Percentiles rank a stretch among this genome's conserved stretches.
These are phyloP conservation scores for Cladopsammia gracilis DNA, from an alignment of 64 coral and sea anemone species.

Conservation along the genomic window DNA sequence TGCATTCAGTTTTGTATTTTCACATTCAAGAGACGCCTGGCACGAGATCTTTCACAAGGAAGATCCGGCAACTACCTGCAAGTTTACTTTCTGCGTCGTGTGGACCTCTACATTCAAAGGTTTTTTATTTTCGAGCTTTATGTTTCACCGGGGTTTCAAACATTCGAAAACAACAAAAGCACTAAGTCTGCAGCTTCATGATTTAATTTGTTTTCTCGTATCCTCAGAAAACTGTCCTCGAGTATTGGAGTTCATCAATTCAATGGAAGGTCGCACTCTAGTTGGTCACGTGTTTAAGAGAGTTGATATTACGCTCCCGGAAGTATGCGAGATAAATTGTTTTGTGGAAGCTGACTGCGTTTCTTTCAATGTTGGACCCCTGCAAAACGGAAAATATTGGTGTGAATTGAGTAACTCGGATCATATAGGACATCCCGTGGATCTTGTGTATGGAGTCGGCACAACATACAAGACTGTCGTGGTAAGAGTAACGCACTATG, in stretches of 20 bases:
- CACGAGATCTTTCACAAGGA: too few relatives aligned
- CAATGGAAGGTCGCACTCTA: background rate
- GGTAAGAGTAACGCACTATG: background rate
- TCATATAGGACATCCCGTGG: background rate
- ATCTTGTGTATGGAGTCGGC: slow-evolving; percentile 5
- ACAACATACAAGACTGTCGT: background rate
- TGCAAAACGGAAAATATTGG: background rate
- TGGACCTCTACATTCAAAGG: too few relatives aligned
- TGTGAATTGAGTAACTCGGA: slow-evolving; percentile 59
- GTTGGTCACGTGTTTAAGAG: background rate
- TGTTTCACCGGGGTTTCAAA: too few relatives aligned
- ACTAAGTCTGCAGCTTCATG: too few relatives aligned
- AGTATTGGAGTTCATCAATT: background rate
- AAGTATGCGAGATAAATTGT: slow-evolving; percentile 15
- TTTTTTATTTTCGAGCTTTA: too few relatives aligned
- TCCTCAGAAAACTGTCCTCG: background rate
- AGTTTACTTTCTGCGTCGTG: too few relatives aligned
- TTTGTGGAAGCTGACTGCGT: slow-evolving; percentile 31
- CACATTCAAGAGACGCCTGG: too few relatives aligned
- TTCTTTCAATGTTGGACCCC: slow-evolving; percentile 24
- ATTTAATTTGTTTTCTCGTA: too few relatives aligned
- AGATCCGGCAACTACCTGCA: too few relatives aligned
- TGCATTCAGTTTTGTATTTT: too few relatives aligned
- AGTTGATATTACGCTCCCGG: background rate
- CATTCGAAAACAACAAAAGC: too few relatives aligned